Base-by-base conservation (phyloP, 2,888 invertebrate genomes). In the Tromatobia lineatoria region DNA sequence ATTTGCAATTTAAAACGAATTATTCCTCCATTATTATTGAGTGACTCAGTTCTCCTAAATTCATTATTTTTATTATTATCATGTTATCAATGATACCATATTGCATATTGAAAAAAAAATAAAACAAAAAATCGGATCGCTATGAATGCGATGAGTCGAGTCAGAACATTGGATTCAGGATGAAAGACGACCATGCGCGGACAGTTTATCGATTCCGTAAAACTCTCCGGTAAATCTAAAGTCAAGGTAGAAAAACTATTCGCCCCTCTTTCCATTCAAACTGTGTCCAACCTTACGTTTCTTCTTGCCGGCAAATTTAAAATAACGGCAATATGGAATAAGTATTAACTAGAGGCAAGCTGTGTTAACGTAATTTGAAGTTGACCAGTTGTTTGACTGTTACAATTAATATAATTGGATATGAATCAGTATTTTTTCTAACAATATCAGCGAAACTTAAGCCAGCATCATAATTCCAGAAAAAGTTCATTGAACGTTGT, bases 181-280 rank as follows among this genome's bases (percentile, higher is more conserved):
- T 13, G 29, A 29, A 38, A 10, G 67, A 45, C 23, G 47, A 71
- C n/a, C 54, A 64, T 75, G 81, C 76, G 81, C 76, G 57, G 29
- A 20, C 52, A 64, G 11, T 42, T 13, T 75, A 83, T 83, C 79
- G 79, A 83, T 83, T 79, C 42, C 8, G n/a, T 8, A 29, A 61
- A 52, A 52, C 54, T 18, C 0, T 23, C 38, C 8, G 42, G 38
- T 25, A 47, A 38, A 34, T 18, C n/a, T 38, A 23, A 52, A 52
- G 64, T 25, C 25, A n/a, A n/a, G 18, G 42, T 18, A 59, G 45
- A 73, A 73, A 18, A 8, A 10, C 15, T n/a, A 18, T 59, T 57
- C n/a, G 23, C 8, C 4, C 42, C 45, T 73, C 29, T n/a, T 59
- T 57, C 8, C n/a, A 18, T 59, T 73, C 23, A n/a, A 42, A 71